Evolutionary conservation across 2,888 invertebrate genomes (phyloP).

Genomic region (Amiota communis): DNA sequence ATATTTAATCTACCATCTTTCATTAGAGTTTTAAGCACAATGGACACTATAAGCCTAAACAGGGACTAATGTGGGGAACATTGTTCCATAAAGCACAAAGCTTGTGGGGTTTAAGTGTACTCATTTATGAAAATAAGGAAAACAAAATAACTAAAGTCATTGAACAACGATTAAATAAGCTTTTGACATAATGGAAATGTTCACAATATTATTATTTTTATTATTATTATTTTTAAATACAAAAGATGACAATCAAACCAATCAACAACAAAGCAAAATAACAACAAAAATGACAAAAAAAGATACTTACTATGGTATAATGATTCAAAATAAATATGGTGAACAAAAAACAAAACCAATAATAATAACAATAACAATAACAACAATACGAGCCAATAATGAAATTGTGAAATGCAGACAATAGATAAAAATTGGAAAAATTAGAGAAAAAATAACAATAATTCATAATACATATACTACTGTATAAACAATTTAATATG

Average conservation of each 20-base stretch:
- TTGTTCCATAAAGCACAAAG: too few relatives aligned
- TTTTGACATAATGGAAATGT: constrained; percentile 4
- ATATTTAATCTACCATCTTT: too few relatives aligned
- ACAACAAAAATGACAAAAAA: background rate
- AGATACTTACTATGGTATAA: background rate
- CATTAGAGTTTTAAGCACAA: too few relatives aligned
- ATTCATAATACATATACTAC: too few relatives aligned
- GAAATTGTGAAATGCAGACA: too few relatives aligned
- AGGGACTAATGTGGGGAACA: too few relatives aligned
- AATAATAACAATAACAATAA: background rate
- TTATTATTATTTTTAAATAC: background rate
- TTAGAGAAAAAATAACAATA: too few relatives aligned
- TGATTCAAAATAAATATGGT: background rate
- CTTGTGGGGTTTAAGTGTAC: too few relatives aligned
- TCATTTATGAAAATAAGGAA: background rate
- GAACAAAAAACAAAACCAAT: constrained; percentile 4
- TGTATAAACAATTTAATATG: too few relatives aligned
- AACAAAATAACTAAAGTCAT: constrained; percentile 20
- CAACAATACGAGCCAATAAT: background rate
- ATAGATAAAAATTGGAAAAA: too few relatives aligned
- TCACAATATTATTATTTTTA: background rate
- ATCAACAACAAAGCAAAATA: background rate
- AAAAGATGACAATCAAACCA: constrained; percentile 1
- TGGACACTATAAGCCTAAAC: too few relatives aligned
- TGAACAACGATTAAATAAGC: constrained; percentile 23